Conservation (phyloP, 2,888 invertebrate species). For the Mimas tiliae region DNA sequence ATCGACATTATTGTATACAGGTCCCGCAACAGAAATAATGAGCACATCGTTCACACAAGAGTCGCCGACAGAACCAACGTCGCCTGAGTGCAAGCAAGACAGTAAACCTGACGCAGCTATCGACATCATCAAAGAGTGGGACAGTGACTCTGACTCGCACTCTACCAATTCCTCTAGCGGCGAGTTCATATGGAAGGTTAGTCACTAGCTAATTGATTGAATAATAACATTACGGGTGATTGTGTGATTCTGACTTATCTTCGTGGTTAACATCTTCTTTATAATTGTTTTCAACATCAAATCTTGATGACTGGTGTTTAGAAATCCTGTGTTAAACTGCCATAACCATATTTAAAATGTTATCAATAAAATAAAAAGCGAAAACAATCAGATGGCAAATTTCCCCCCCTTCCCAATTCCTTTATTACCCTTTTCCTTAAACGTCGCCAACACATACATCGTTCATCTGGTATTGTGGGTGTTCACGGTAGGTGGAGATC, state of each 20-base stretch:
- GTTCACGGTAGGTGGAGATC: no score
- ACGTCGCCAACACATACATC: no score
- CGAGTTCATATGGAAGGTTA: conserved; percentile 92
- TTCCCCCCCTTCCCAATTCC: no score
- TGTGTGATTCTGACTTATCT: neutral
- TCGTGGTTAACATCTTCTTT: neutral
- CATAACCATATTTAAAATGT: neutral
- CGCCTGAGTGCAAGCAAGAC: conserved; percentile 66
- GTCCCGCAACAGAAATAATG: conserved; percentile 77
- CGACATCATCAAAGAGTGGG: conserved; percentile 86
- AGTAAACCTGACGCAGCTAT: conserved; percentile 66
- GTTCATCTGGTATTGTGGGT: no score
- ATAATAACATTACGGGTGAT: neutral
- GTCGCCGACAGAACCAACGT: conserved; percentile 73
- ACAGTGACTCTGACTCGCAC: conserved; percentile 86
- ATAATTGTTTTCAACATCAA: neutral
- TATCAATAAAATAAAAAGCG: neutral
- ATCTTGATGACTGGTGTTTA: neutral
- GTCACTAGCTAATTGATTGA: conserved; percentile 33
- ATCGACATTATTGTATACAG: conserved; percentile 40
- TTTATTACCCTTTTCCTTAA: no score
- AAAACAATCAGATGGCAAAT: no score
- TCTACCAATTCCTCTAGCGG: conserved; percentile 90
- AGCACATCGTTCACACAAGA: conserved; percentile 79
- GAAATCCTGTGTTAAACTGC: neutral